Conservation (phyloP, 2,113 vertebrate genomes). For the Ramphastos sulfuratus region DNA sequence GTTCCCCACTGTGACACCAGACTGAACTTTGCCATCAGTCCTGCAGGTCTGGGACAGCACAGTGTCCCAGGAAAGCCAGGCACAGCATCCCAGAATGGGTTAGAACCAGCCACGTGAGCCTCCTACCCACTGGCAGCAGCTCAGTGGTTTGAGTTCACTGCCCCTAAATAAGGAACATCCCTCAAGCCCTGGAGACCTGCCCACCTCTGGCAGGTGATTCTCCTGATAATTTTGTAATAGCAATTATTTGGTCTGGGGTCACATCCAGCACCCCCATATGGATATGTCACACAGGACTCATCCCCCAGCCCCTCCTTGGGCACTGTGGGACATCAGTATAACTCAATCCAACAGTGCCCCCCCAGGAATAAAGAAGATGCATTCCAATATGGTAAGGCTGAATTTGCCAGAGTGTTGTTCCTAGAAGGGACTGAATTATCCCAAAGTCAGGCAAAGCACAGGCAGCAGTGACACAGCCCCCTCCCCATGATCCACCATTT, state of each 20-base stretch:
- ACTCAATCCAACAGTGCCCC: neutral
- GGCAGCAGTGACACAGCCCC: neutral
- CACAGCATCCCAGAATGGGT: fast-evolving
- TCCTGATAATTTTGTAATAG: neutral
- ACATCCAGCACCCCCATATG: neutral
- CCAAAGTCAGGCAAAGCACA: constrained; percentile 8
- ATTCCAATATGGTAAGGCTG: neutral
- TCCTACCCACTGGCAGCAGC: neutral
- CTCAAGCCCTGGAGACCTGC: neutral
- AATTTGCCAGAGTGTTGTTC: constrained; percentile 8
- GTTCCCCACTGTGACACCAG: fast-evolving
- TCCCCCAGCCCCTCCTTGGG: neutral
- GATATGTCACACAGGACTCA: no score
- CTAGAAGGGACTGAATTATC: neutral
- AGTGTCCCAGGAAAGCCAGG: neutral
- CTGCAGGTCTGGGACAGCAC: neutral
- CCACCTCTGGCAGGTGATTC: neutral
- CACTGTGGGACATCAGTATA: fast-evolving
- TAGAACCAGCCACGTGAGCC: neutral
- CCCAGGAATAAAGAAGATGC: neutral
- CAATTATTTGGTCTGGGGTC: neutral
- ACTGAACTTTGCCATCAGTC: neutral
- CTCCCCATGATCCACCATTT: neutral
- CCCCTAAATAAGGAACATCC: neutral
- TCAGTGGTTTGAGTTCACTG: neutral